Conservation (phyloP, 1,140 invertebrate genomes). For the Brachionus paranguensis region DNA sequence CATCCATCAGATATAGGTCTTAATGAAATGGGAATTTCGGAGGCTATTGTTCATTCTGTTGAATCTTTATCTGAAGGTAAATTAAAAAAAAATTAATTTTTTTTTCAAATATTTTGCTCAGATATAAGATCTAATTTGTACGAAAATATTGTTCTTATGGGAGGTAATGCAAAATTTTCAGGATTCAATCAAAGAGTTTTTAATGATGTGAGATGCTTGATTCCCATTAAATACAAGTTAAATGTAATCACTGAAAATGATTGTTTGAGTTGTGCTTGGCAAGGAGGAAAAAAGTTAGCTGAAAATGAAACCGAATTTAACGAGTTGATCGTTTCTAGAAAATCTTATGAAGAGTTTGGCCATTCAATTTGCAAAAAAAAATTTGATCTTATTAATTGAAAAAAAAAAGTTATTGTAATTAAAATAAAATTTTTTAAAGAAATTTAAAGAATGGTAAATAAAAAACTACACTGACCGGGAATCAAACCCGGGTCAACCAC, state of each 20-base stretch:
- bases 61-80: constrained; percentile 42
- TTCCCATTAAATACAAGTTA: constrained; percentile 66
- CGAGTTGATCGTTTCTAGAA: constrained; percentile 66
- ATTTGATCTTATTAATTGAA: constrained; percentile 59
- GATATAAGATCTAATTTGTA: constrained; percentile 74
- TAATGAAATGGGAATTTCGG: constrained; percentile 83
- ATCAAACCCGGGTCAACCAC: not conserved
- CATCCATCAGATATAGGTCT: constrained; percentile 90
- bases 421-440: too few relatives aligned
- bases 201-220: constrained; percentile 70
- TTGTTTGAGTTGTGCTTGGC: constrained; percentile 74
- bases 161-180: constrained; percentile 70
- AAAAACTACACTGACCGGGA: not conserved
- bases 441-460: not conserved
- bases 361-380: constrained; percentile 64
- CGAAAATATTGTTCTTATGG: constrained; percentile 81
- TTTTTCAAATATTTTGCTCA: not conserved
- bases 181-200: constrained; percentile 74
- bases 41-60: constrained; percentile 67
- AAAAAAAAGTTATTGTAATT: not conserved
- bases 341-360: constrained; percentile 82
- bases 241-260: constrained; percentile 58
- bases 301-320: constrained; percentile 64
- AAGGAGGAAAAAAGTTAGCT: constrained; percentile 71
- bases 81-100: not conserved